Percentiles rank a stretch among this genome's conserved stretches.
Conservation (phyloP, 2,888 invertebrate genomes). For the Cheilosia urbana region DNA sequence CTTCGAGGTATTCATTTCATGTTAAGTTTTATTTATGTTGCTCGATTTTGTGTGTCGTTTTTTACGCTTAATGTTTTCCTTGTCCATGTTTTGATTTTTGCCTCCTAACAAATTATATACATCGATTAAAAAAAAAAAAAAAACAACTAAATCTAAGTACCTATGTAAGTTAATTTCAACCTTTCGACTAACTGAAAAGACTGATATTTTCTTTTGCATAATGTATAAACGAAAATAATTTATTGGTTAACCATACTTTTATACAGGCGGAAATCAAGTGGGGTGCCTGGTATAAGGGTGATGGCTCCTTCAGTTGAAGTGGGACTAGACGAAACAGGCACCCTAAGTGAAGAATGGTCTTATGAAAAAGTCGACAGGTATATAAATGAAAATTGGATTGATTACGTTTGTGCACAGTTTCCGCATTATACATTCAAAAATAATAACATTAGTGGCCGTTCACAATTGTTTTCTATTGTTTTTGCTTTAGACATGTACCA, state of each 20-base stretch:
- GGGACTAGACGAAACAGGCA: conserved; percentile 87
- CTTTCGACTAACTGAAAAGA: too few relatives aligned
- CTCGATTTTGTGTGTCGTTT: too few relatives aligned
- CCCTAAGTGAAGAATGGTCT: conserved; percentile 82
- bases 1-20: too few relatives aligned
- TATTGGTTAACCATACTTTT: conserved; percentile 44
- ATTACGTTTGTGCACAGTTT: conserved; percentile 25
- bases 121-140: too few relatives aligned
- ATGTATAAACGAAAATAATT: not conserved
- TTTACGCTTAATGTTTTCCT: too few relatives aligned
- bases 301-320: conserved; percentile 92
- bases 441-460: conserved; percentile 4
- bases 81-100: too few relatives aligned
- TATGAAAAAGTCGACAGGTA: conserved; percentile 83
- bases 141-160: too few relatives aligned
- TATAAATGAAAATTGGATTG: conserved; percentile 49
- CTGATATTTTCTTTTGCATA: too few relatives aligned
- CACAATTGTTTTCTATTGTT: conserved; percentile 8
- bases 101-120: too few relatives aligned
- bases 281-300: conserved; percentile 91
- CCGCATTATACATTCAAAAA: conserved; percentile 7
- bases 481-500: not conserved
- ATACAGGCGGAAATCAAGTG: conserved; percentile 86
- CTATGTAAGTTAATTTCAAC: too few relatives aligned
- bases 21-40: too few relatives aligned